A percentile compares a stretch with the other conserved stretches of the same genome.
Evolutionary conservation across 2,888 invertebrate genomes (phyloP).

Genomic region (Pegoplata infirma): DNA sequence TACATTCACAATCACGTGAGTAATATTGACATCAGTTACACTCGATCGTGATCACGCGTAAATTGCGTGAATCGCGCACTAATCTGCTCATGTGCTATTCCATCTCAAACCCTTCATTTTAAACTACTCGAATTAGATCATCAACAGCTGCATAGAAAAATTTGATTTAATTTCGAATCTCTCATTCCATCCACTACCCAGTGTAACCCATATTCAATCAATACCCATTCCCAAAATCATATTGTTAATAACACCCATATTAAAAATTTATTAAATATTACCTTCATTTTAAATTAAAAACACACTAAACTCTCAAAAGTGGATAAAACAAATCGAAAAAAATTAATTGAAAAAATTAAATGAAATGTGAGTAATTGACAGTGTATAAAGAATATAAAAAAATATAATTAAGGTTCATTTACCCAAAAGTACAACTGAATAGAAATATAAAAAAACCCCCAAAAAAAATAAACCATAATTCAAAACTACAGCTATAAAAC

Average conservation of each 20-base stretch:
- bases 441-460: background rate
- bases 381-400: slow-evolving; percentile 4
- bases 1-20: no score
- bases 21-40: no score
- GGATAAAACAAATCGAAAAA: background rate
- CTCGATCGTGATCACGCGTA: no score
- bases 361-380: slow-evolving; percentile 32
- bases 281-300: slow-evolving; percentile 3
- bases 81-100: no score
- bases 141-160: no score
- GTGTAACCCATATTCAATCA: no score
- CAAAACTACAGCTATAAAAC: slow-evolving; percentile 9
- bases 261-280: slow-evolving; percentile 24
- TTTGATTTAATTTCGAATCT: no score
- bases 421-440: slow-evolving; percentile 12
- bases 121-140: no score
- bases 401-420: slow-evolving; percentile 42
- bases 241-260: background rate
- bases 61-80: no score
- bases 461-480: slow-evolving; percentile 12
- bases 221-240: background rate
- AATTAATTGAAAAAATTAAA: slow-evolving; percentile 38
- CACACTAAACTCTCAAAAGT: background rate
- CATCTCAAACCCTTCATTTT: no score
- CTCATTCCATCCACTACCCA: no score